phyloP scores from a whole-genome alignment of 2,113 vertebrate species.

The Nothoprocta pentlandii region DNA sequence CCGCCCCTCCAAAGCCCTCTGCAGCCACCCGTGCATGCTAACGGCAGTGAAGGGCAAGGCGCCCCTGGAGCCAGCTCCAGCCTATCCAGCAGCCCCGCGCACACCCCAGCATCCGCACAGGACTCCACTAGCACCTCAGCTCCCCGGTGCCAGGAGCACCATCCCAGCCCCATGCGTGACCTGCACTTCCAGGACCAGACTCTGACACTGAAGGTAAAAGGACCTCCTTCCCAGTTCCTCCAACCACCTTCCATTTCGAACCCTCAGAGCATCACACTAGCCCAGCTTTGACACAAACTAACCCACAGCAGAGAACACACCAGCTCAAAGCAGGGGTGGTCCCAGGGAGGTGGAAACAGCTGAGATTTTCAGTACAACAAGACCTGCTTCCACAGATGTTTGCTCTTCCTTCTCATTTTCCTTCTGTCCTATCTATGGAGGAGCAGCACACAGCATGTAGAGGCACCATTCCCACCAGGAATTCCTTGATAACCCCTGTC shows the following conservation, averaged over 20 bases:
- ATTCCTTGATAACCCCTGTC: neutral
- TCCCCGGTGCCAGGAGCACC: neutral
- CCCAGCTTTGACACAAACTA: neutral
- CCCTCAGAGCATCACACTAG: rapidly evolving
- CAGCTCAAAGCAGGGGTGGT: neutral
- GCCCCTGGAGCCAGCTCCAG: neutral
- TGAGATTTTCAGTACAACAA: neutral
- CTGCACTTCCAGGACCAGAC: neutral
- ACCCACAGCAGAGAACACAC: neutral
- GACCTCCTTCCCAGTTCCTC: neutral
- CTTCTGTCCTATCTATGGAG: neutral
- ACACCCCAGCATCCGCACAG: rapidly evolving
- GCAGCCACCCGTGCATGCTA: neutral
- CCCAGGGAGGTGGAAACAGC: neutral
- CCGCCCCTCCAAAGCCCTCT: neutral
- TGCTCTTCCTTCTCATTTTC: neutral
- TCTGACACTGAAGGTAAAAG: neutral
- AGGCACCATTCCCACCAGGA: neutral
- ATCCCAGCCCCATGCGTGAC: neutral
- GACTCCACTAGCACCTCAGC: neutral
- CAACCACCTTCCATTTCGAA: rapidly evolving
- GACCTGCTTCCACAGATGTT: rapidly evolving
- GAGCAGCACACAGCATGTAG: rapidly evolving
- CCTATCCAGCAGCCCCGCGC: rapidly evolving
- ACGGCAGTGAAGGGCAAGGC: neutral